Evolutionary conservation across 2,113 vertebrate genomes (phyloP).

Genomic region (Procavia capensis): DNA sequence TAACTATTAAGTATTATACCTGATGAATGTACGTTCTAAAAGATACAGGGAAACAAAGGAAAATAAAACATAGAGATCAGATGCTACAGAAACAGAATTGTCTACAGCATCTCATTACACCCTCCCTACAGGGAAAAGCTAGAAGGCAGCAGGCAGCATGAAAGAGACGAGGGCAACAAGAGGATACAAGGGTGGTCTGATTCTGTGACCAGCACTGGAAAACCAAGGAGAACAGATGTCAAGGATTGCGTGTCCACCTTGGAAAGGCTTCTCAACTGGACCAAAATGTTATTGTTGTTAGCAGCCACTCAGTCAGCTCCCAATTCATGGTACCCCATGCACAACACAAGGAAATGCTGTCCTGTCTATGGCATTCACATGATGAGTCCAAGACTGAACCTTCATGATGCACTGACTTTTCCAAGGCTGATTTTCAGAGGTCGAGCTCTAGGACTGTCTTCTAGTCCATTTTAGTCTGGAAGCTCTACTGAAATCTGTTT

Average conservation of each 20-base stretch:
- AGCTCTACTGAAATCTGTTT: background rate
- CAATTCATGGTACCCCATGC: background rate
- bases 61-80: background rate
- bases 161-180: background rate
- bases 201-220: background rate
- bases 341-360: no score
- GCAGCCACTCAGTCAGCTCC: background rate
- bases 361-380: background rate
- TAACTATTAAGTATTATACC: background rate
- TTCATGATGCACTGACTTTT: background rate
- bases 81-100: background rate
- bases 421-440: background rate
- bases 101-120: background rate
- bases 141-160: background rate
- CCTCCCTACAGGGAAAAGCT: fast-evolving
- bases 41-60: background rate
- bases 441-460: background rate
- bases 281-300: background rate
- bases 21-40: background rate
- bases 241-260: background rate
- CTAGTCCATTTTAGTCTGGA: background rate
- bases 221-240: background rate
- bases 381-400: background rate
- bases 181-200: background rate
- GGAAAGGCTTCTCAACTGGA: background rate